These are phyloP conservation scores for Hydrophis major DNA, from an alignment of 2,797 vertebrate genomes.

Conservation along the genomic window DNA sequence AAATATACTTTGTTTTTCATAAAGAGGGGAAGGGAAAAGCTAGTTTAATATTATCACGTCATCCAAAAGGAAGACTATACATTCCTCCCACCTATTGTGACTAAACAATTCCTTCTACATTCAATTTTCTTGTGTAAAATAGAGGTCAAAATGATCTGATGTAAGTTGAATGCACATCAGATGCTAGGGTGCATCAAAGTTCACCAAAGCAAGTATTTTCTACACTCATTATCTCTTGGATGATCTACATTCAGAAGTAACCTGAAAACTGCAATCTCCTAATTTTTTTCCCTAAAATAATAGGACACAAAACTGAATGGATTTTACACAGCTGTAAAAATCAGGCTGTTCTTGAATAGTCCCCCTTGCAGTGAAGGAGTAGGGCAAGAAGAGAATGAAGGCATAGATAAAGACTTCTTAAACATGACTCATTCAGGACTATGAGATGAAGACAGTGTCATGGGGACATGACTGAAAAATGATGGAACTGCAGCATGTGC, in stretches of 20 bases:
- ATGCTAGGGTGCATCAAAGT: background rate
- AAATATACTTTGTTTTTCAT: background rate
- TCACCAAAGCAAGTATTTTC: background rate
- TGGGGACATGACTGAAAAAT: background rate
- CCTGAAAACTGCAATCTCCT: constrained; percentile 57
- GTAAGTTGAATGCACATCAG: background rate
- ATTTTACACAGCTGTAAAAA: background rate
- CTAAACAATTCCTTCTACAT: constrained; percentile 6
- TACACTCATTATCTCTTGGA: constrained; percentile 20
- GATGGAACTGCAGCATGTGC: background rate
- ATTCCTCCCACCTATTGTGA: background rate
- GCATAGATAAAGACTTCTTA: background rate
- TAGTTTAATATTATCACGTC: background rate
- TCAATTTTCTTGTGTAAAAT: background rate
- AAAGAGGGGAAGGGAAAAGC: background rate
- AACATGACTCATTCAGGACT: background rate
- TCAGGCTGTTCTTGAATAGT: background rate
- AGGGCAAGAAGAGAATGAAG: background rate
- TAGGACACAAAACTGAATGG: background rate
- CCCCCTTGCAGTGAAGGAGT: background rate
- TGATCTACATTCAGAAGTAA: constrained; percentile 76
- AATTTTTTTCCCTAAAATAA: background rate
- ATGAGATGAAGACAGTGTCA: background rate
- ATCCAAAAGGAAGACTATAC: background rate
- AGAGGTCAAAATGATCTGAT: constrained; percentile 1